Evolutionary conservation across 2,113 vertebrate species (phyloP).

Genomic region (Alexandromys fortis): DNA sequence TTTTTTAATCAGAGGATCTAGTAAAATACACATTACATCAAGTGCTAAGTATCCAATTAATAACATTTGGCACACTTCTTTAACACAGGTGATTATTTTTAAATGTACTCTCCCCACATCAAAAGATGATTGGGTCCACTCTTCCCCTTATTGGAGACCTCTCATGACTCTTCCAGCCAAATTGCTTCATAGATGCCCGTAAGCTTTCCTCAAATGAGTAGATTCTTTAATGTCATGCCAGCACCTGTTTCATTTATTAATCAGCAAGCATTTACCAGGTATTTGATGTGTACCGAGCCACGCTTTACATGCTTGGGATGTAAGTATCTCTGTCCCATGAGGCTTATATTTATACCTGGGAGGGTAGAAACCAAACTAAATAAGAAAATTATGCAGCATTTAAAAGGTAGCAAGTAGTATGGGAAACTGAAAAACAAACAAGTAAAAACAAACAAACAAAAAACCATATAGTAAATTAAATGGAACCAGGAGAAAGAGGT

Average conservation of each 20-base stretch:
- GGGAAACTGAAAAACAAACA: background rate
- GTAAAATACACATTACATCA: background rate
- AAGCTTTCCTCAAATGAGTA: background rate
- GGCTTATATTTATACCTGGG: background rate
- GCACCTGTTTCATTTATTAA: background rate
- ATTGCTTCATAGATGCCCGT: background rate
- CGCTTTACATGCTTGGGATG: background rate
- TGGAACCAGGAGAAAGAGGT: background rate
- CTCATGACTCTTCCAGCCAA: background rate
- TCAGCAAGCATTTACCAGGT: background rate
- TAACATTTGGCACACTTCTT: background rate
- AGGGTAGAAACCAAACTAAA: background rate
- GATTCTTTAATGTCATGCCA: background rate
- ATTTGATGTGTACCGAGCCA: background rate
- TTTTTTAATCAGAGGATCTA: background rate
- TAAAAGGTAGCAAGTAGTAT: background rate
- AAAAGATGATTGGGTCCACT: background rate
- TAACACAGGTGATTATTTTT: background rate
- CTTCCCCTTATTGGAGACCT: background rate
- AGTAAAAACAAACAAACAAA: background rate
- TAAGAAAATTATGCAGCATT: background rate
- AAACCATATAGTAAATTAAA: background rate
- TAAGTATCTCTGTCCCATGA: background rate
- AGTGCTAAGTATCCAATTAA: background rate
- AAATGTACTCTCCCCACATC: background rate